Evolutionary conservation across 2,797 vertebrate species (phyloP).

Genomic region (Petrocephalus sullivani): DNA sequence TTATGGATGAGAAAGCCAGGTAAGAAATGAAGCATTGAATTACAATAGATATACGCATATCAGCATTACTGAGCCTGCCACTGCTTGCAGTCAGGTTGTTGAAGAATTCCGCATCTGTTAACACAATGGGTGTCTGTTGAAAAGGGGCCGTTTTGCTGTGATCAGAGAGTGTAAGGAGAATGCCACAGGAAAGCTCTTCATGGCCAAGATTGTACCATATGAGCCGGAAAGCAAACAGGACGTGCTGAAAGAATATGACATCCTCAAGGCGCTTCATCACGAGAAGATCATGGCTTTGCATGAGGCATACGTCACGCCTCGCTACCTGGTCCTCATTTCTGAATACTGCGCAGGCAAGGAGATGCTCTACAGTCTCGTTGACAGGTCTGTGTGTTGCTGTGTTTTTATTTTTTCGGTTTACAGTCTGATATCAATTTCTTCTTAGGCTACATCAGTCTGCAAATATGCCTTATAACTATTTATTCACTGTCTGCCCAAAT

Average conservation of each 20-base stretch:
- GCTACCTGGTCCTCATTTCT: constrained; percentile 92
- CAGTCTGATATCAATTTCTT: background rate
- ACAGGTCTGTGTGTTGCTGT: constrained; percentile 66
- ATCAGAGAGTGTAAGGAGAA: constrained; percentile 93
- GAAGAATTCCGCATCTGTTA: background rate
- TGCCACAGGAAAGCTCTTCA: constrained; percentile 82
- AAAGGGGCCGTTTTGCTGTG: constrained; percentile 89
- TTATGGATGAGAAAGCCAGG: constrained; percentile 97
- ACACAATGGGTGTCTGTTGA: background rate
- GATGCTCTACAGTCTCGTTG: constrained; percentile 87
- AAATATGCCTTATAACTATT: background rate
- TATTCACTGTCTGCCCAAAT: background rate
- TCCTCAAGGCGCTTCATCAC: constrained; percentile 87
- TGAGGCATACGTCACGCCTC: constrained; percentile 92
- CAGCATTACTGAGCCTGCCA: background rate
- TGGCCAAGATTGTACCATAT: constrained; percentile 95
- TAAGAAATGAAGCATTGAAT: constrained; percentile 46
- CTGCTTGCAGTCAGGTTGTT: background rate
- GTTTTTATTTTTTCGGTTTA: background rate
- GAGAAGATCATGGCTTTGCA: constrained; percentile 91
- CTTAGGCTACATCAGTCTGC: background rate
- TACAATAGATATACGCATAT: background rate
- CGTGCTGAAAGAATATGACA: constrained; percentile 91
- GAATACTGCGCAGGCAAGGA: constrained; percentile 91
- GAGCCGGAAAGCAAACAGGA: constrained; percentile 77